Base-by-base conservation (phyloP, 2,888 invertebrate species). In the Acheta domesticus region DNA sequence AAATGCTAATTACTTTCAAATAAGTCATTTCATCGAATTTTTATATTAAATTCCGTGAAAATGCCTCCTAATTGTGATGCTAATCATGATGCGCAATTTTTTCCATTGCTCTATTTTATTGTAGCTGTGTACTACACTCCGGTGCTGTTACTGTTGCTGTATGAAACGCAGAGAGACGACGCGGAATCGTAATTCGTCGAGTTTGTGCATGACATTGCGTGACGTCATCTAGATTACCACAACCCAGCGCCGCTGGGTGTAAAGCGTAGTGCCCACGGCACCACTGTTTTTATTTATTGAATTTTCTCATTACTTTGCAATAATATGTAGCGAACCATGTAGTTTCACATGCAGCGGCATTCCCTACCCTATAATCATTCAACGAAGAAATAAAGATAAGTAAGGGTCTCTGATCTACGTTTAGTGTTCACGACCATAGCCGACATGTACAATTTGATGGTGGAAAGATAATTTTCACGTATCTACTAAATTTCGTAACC, bases 261-360 rank as follows among this genome's bases (percentile, higher is more conserved):
- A 36, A 36, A 36, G 36, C 36, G 36, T 36, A 36, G 36, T 36
- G 36, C 36, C 36, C 36, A 62, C 62, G 62, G n/a, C 62, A 62
- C n/a, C 62, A 62, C 14, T 62, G 62, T 62, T 8, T 14, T 19
- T 19, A 62, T 62, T 62, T 62, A 62, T 62, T 62, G 16, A 62
- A 62, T 62, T 62, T 62, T 62, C 62, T 62, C 62, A 62, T 62
- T 62, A 62, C 62, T n/a, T n/a, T 62, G 62, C 62, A 62, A 19
- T 62, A 62, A 62, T 62, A 62, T 5, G 62, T 62, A 19, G 62
- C 62, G 14, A 19, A 19, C 14, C 14, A 62, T 62, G 16, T n/a
- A 62, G n/a, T 62, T n/a, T 62, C 62, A 62, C 62, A 62, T 14
- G 62, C 62, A 62, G 62, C n/a, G 14, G n/a, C 16, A 62, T 62